phyloP scores from a whole-genome alignment of 2,113 vertebrate species.

The Microcebus lehilahytsara region DNA sequence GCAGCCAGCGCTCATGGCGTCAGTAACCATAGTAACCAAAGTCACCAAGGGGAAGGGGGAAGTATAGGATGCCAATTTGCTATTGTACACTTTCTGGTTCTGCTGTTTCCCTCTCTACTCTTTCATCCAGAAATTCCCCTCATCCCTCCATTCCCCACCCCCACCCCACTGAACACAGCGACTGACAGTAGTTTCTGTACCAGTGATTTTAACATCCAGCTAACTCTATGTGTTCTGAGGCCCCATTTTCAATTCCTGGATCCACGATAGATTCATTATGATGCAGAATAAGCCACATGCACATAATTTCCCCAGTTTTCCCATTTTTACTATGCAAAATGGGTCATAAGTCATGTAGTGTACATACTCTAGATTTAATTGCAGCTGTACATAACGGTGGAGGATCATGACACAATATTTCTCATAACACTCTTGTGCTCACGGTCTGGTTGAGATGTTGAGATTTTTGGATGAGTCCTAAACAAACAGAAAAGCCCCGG shows the following conservation, averaged over 20 bases:
- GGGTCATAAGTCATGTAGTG: neutral
- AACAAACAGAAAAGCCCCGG: neutral
- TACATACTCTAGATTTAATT: neutral
- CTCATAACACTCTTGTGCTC: neutral
- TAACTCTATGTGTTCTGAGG: neutral
- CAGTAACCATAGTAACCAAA: slow-evolving; percentile 65
- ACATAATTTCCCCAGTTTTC: neutral
- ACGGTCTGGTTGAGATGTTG: neutral
- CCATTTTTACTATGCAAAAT: neutral
- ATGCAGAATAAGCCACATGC: neutral
- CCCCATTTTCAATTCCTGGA: neutral
- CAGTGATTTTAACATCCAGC: neutral
- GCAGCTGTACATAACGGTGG: too few species aligned
- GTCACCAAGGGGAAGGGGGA: neutral
- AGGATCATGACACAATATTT: neutral
- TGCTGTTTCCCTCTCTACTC: neutral
- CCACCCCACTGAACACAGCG: too few species aligned
- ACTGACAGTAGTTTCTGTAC: neutral
- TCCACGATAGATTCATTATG: neutral
- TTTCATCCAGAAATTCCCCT: neutral
- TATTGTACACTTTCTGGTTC: neutral
- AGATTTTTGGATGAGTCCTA: neutral
- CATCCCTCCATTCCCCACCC: neutral
- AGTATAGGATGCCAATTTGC: neutral
- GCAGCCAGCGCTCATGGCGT: neutral